Evolutionary conservation across 2,797 vertebrate species (phyloP).

Genomic region (Vireo griseus): DNA sequence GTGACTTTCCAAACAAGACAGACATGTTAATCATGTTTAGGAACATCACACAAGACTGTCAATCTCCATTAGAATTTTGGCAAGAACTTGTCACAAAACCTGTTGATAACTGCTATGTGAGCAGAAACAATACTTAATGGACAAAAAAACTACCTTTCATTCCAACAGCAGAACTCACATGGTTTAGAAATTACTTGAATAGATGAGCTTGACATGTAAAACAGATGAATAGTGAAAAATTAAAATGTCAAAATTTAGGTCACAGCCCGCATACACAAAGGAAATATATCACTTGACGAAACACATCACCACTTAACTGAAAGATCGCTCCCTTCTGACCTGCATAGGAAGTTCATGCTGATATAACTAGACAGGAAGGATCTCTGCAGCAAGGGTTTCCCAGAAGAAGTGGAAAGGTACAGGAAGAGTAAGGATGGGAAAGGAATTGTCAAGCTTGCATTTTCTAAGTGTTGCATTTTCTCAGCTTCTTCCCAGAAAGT

Average conservation of each 20-base stretch:
- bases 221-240: background rate
- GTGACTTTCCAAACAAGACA: background rate
- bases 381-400: background rate
- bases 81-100: background rate
- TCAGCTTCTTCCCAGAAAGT: background rate
- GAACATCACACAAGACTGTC: background rate
- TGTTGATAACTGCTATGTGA: background rate
- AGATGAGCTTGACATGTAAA: background rate
- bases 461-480: background rate
- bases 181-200: background rate
- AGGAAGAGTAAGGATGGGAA: background rate
- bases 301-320: background rate
- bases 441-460: background rate
- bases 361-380: background rate
- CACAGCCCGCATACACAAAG: background rate
- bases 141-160: background rate
- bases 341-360: background rate
- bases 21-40: background rate
- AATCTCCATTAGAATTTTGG: background rate
- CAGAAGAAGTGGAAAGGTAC: background rate
- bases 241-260: background rate
- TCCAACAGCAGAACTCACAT: background rate
- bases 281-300: background rate
- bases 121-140: background rate
- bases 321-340: background rate